Percentiles rank a stretch among this genome's conserved stretches.
Conservation (phyloP, 2,113 vertebrate species). For the Peucedramus taeniatus region DNA sequence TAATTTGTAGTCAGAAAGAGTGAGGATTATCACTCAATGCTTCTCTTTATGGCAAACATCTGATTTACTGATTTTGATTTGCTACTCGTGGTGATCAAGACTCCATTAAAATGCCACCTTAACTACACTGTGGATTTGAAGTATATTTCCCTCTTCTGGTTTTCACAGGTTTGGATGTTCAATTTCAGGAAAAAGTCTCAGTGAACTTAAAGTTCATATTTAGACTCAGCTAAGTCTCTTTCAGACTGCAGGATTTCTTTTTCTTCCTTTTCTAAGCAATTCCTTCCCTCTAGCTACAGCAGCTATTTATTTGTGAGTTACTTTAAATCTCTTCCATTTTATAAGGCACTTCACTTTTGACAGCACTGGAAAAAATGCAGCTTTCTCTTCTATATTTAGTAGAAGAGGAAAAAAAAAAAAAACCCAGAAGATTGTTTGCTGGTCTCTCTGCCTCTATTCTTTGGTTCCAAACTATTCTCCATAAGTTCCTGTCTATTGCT, state of each 20-base stretch:
- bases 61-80: background rate
- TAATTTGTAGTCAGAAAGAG: background rate
- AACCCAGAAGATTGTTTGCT: constrained; percentile 14
- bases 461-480: constrained; percentile 40
- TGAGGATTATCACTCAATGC: background rate
- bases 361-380: constrained; percentile 29
- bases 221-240: constrained; percentile 25
- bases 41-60: background rate
- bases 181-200: background rate
- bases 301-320: constrained; percentile 54
- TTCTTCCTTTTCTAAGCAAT: constrained; percentile 21
- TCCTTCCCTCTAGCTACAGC: constrained; percentile 27
- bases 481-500: constrained; percentile 31
- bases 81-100: background rate
- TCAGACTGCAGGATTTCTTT: background rate
- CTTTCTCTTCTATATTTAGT: constrained; percentile 53
- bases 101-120: background rate
- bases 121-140: background rate
- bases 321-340: constrained; percentile 55
- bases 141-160: background rate
- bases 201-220: constrained; percentile 22
- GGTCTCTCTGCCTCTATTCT: constrained; percentile 40
- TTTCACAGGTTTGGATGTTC: background rate
- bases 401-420: background rate
- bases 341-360: constrained; percentile 51